Base-by-base conservation (phyloP, 1,140 invertebrate species). In the Lepeophtheirus salmonis region DNA sequence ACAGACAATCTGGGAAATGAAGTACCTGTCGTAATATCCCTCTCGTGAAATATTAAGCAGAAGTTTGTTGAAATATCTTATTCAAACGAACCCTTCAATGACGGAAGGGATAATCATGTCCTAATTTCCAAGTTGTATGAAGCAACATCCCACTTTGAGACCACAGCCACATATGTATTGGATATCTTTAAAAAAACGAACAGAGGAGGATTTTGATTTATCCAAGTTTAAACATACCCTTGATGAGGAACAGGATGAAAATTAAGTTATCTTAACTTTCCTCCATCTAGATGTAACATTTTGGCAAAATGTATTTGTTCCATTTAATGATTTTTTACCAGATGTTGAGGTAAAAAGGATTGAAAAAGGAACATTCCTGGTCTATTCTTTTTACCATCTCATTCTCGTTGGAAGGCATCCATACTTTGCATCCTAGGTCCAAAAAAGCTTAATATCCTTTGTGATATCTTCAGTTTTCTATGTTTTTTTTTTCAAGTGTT, bases 141-240 rank as follows among this genome's bases (percentile, higher is more conserved):
- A 77, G 90, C 96, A 3, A 98, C 95, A 23, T 94, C 92, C 67
- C 96, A 98, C 70, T 98, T 99, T 72, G 92, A 98, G 73, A 97
- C 92, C 17, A 97, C 92, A 59, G 98, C 95, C 70, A 72, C 88
- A 69, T 95, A 99, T 76, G 95, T 99, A 26, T 76, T 99, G 65
- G 87, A 96, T 69, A 92, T 97, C 67, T 99, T 94, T 73, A 86
- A 91, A 70, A 79, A n/a, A 91, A 63, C 89, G 89, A 10, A 97
- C 89, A 20, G 94, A 91, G 26, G 86, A 94, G 71, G 88, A 94
- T 66, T 98, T 98, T 76, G 95, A 98, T 74, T 97, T 97, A 71
- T 88, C 87, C 50, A 92, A 96, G 77, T 89, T 97, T 23, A 92
- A 92, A 71, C 83, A 86, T 64, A 87, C 90, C 71, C 75, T 92